Conservation (phyloP, 1,140 invertebrate genomes). For the Conus betulinus region DNA sequence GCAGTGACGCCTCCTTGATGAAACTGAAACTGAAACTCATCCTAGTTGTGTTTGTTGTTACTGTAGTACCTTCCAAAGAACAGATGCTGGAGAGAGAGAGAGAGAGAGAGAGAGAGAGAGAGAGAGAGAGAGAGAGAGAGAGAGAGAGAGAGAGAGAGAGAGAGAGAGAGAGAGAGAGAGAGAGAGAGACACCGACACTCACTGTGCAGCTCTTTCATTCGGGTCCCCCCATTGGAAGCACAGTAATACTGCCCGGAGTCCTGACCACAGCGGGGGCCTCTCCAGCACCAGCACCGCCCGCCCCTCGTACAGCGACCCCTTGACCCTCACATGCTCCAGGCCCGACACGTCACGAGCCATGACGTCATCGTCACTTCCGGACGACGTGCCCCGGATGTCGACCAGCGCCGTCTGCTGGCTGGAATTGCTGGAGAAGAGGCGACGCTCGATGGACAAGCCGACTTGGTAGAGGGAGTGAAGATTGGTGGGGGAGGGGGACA, state of each 20-base stretch:
- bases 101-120: too few relatives aligned
- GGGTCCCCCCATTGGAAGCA: not conserved
- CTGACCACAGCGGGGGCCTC: not conserved
- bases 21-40: too few relatives aligned
- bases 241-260: not conserved
- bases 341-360: not conserved
- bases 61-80: too few relatives aligned
- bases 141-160: too few relatives aligned
- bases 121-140: too few relatives aligned
- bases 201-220: not conserved
- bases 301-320: not conserved
- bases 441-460: not conserved
- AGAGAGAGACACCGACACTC: not conserved
- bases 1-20: too few relatives aligned
- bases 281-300: not conserved
- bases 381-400: not conserved
- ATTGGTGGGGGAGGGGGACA: not conserved
- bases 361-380: not conserved
- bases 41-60: too few relatives aligned
- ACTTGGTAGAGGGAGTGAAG: not conserved
- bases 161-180: too few relatives aligned
- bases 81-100: too few relatives aligned
- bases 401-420: not conserved
- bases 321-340: not conserved
- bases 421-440: not conserved